A percentile compares a stretch with the other conserved stretches of the same genome.
phyloP scores from a whole-genome alignment of 2,888 invertebrate genomes.

The Penaeus monodon region DNA sequence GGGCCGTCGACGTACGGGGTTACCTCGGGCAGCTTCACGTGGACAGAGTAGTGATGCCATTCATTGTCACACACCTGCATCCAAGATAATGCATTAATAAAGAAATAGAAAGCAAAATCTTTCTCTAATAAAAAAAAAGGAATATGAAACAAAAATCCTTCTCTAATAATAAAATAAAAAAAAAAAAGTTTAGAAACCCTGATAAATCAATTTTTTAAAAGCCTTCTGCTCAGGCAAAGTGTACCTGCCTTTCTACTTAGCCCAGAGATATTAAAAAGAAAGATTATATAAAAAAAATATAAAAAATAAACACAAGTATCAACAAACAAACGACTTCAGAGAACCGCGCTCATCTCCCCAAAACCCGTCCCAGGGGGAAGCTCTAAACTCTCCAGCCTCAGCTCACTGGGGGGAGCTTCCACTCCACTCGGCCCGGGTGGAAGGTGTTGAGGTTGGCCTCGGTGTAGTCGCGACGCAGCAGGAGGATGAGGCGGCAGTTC shows the following conservation, averaged over 20 bases:
- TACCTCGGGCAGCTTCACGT: conserved; percentile 91
- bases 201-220: too few species aligned
- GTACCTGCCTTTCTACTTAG: too few species aligned
- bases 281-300: too few species aligned
- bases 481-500: conserved; percentile 94
- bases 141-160: too few species aligned
- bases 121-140: too few species aligned
- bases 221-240: too few species aligned
- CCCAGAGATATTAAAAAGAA: too few species aligned
- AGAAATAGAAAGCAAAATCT: not conserved
- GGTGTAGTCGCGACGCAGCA: conserved; percentile 90
- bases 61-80: conserved; percentile 91
- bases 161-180: too few species aligned
- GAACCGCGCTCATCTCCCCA: not conserved
- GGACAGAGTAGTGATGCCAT: conserved; percentile 98
- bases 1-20: conserved; percentile 90
- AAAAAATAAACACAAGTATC: too few species aligned
- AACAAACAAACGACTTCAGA: too few species aligned
- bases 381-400: not conserved
- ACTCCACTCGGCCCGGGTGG: conserved; percentile 97
- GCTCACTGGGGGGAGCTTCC: conserved; percentile 91
- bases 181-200: too few species aligned
- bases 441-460: conserved; percentile 94
- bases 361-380: too few species aligned
- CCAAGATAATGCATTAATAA: not conserved